A percentile compares a stretch with the other conserved stretches of the same genome.
Conservation (phyloP, 1,140 invertebrate genomes). For the Globodera ellingtonae region DNA sequence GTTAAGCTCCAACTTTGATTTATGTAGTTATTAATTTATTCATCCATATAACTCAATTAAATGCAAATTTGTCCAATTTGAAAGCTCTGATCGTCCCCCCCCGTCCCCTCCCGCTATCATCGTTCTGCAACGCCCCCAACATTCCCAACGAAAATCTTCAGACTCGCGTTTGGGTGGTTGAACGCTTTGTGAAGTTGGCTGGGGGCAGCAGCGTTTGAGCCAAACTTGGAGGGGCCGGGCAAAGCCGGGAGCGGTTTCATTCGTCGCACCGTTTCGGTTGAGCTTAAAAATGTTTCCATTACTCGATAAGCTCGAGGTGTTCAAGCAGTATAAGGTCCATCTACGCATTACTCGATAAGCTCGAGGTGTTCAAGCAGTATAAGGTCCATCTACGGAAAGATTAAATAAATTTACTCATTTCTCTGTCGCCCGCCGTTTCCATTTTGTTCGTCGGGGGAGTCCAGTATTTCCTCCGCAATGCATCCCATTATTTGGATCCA, state of each 20-base stretch:
- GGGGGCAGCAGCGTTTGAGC: not conserved
- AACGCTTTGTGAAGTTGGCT: not conserved
- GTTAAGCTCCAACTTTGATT: not conserved
- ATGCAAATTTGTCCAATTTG: not conserved
- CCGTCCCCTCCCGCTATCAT: not conserved
- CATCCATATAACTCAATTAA: not conserved
- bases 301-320: too few relatives aligned
- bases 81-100: not conserved
- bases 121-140: not conserved
- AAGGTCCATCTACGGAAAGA: too few relatives aligned
- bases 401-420: not conserved
- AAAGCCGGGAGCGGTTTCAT: not conserved
- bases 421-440: not conserved
- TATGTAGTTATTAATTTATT: too few relatives aligned
- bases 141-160: constrained; percentile 3
- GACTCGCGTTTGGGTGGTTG: not conserved
- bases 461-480: constrained; percentile 33
- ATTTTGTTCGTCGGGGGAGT: not conserved
- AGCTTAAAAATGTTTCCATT: not conserved
- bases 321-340: too few relatives aligned
- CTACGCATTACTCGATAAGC: too few relatives aligned
- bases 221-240: not conserved
- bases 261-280: not conserved
- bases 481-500: constrained; percentile 56
- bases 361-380: too few relatives aligned